These are phyloP conservation scores for Nothoprocta pentlandii DNA, from an alignment of 2,113 vertebrate species.

Conservation along the genomic window DNA sequence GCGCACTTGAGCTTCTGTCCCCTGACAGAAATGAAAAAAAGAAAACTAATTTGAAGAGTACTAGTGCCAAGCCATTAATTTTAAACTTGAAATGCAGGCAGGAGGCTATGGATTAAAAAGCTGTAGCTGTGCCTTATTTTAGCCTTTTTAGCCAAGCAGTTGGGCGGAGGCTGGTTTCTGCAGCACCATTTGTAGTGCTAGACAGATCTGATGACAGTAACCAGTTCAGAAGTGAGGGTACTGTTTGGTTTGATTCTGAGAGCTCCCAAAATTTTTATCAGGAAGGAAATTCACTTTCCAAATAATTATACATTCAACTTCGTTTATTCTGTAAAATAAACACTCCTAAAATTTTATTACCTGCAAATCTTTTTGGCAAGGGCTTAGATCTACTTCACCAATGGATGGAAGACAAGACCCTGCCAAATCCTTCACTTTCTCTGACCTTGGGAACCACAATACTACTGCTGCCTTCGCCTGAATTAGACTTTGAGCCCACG, in stretches of 20 bases:
- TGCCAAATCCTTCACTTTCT: neutral
- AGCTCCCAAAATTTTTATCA: neutral
- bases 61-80: neutral
- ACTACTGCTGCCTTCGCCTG: neutral
- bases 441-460: neutral
- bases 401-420: neutral
- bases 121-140: neutral
- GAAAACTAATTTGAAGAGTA: neutral
- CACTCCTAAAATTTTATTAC: neutral
- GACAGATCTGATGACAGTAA: neutral
- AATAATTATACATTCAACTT: neutral
- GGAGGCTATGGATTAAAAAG: neutral
- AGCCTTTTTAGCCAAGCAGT: neutral
- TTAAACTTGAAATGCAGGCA: neutral
- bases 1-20: neutral
- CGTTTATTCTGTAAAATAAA: neutral
- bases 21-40: neutral
- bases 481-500: neutral
- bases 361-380: neutral
- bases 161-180: neutral
- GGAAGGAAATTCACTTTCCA: neutral
- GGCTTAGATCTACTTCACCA: accelerated
- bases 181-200: neutral
- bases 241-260: neutral
- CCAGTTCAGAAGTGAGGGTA: neutral